These are phyloP conservation scores for Zeuzera pyrina DNA, from an alignment of 2,888 invertebrate genomes.

Conservation along the genomic window DNA sequence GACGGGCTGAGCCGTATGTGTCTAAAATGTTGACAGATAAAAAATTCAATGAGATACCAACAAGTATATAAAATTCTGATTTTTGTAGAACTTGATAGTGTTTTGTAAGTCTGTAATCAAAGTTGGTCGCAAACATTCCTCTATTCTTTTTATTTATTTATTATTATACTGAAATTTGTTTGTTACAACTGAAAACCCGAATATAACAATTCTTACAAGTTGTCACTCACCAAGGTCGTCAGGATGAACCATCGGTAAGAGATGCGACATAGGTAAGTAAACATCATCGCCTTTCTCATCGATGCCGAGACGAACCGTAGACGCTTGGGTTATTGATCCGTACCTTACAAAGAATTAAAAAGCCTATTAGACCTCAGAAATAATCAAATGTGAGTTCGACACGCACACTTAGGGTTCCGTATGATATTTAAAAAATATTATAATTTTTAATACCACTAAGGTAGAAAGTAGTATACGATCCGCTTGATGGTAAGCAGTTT, in stretches of 20 bases:
- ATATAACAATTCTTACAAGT: slow-evolving; percentile 13
- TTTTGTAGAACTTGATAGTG: too few relatives aligned
- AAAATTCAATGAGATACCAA: too few relatives aligned
- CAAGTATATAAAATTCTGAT: too few relatives aligned
- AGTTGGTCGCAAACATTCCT: too few relatives aligned
- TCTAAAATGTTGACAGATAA: too few relatives aligned
- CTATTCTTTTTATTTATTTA: not conserved
- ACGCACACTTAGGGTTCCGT: too few relatives aligned
- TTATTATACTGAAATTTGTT: not conserved
- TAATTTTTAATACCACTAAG: too few relatives aligned
- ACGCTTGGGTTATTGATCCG: slow-evolving; percentile 94
- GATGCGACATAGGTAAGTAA: slow-evolving; percentile 83
- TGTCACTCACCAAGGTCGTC: slow-evolving; percentile 77
- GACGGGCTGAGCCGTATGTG: too few relatives aligned
- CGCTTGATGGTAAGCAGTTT: too few relatives aligned
- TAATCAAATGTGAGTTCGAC: too few relatives aligned
- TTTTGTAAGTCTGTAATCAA: too few relatives aligned
- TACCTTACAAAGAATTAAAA: slow-evolving; percentile 55
- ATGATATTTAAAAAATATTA: not conserved
- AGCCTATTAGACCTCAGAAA: slow-evolving; percentile 1
- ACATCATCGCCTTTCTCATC: slow-evolving; percentile 80
- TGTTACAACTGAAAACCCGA: not conserved
- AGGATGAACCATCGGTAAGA: slow-evolving; percentile 92
- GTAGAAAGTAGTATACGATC: too few relatives aligned
- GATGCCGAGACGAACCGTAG: slow-evolving; percentile 87